Evolutionary conservation across 2,888 invertebrate species (phyloP), one percentile per base, ranked within the genome.

Genomic region (Drosophila falleni): DNA sequence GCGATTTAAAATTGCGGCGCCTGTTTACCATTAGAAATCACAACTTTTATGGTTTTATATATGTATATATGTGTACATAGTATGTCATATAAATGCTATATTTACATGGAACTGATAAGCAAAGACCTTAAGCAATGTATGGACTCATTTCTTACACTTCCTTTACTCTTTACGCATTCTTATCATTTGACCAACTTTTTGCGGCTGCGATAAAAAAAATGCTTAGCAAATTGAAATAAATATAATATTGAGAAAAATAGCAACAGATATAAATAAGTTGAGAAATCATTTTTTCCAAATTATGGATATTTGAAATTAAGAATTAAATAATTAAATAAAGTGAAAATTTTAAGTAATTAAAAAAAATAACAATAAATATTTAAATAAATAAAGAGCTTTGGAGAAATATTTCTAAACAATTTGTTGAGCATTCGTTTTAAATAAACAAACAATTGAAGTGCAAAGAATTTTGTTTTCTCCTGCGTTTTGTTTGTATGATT

Each of bases 161-260:
- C 80, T 82, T 65, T 79, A 9, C 44, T 19, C 37, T 16, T 23
- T 39, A 9, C 26, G 8, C 60, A 15, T 51, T n/a, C 65, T 81
- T 66, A 81, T 78, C 68, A 61, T 37, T 70, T 84, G 81, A 84
- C 81, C 87, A 87, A 87, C 71, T 66, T 80, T 59, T 62, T 39
- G 47, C 39, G 39, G 37, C 51, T 39, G 64, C 55, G 80, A 87
- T 87, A 87, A 72, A 76, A 83, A 83, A 74, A 62, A 58, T 60
- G 50, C 51, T 47, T 44, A 33, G 13, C 13, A 19, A 55, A 55
- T 33, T 50, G 26, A 37, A 58, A 13, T 3, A 37, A 26, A 23
- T 5, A 44, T 15, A 26, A n/a, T 44, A n/a, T 44, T n/a, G 5
- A 53, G 9, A 35, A 15, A 35, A 46, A 46, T 15, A 15, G 5